Evolutionary conservation across 2,113 vertebrate genomes (phyloP).

Genomic region (Syngnathus scovelli): DNA sequence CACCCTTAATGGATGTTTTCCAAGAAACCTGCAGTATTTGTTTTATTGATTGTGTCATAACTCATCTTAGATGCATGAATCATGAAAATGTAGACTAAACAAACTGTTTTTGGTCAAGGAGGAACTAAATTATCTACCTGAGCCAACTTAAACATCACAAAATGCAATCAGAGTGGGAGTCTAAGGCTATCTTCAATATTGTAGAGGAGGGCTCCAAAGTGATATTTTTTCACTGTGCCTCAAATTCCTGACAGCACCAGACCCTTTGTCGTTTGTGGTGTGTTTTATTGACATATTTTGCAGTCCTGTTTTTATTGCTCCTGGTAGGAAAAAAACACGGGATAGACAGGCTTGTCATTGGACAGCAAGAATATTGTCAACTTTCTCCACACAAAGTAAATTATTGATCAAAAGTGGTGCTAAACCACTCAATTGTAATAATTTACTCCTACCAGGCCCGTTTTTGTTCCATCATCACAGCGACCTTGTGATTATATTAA

Average conservation of each 20-base stretch:
- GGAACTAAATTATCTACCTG: slow-evolving; percentile 15
- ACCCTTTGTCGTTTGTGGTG: neutral
- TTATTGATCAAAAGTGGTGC: neutral
- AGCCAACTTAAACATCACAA: slow-evolving; percentile 4
- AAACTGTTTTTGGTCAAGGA: slow-evolving; percentile 12
- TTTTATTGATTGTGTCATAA: neutral
- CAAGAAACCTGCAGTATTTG: neutral
- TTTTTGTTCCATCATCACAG: no score
- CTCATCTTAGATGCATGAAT: slow-evolving; percentile 7
- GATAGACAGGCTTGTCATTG: neutral
- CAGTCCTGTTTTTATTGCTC: neutral
- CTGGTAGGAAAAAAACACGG: no score
- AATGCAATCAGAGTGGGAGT: neutral
- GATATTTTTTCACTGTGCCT: neutral
- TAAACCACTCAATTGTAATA: no score
- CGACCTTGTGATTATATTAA: neutral
- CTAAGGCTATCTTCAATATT: neutral
- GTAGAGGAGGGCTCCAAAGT: neutral
- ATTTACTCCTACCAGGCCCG: no score
- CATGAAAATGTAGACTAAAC: slow-evolving; percentile 19
- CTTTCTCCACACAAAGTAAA: neutral
- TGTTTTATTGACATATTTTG: neutral
- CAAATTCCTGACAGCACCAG: neutral
- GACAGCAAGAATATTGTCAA: neutral
- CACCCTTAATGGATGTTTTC: neutral